phyloP scores from a whole-genome alignment of 1,140 invertebrate species.

The Holotrichia oblita region DNA sequence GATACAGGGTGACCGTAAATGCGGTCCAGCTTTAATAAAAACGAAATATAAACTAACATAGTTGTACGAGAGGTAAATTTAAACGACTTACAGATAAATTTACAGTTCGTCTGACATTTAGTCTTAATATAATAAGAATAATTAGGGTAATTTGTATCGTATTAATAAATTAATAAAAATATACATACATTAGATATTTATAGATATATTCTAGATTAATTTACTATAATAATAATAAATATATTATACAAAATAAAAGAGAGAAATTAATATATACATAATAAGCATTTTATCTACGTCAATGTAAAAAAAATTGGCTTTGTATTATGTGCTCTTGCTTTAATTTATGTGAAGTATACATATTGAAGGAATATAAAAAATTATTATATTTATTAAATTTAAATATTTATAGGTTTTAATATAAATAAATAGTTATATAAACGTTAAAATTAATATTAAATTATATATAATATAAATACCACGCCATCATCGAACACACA shows the following conservation, averaged over 20 bases:
- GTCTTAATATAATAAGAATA: too few species aligned
- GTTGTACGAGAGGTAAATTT: not conserved
- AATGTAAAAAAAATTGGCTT: slow-evolving; percentile 4
- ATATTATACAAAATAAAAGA: too few species aligned
- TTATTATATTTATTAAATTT: not conserved
- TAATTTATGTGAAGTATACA: not conserved
- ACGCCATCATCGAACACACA: not conserved
- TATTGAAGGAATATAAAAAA: too few species aligned
- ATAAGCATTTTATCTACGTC: not conserved
- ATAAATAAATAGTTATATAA: not conserved
- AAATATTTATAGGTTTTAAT: not conserved
- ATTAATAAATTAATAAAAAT: too few species aligned
- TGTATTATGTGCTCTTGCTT: slow-evolving; percentile 16
- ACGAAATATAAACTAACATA: not conserved
- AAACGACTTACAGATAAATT: too few species aligned
- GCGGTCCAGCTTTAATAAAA: slow-evolving; percentile 14
- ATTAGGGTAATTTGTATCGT: too few species aligned
- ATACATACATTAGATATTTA: too few species aligned
- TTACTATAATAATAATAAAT: too few species aligned
- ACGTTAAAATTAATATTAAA: not conserved
- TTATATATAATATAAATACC: slow-evolving; percentile 10
- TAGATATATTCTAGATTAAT: too few species aligned
- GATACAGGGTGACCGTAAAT: not conserved
- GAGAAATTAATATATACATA: too few species aligned
- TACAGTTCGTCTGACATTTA: too few species aligned